phyloP scores from a whole-genome alignment of 2,113 vertebrate genomes.

The Butorides virescens region DNA sequence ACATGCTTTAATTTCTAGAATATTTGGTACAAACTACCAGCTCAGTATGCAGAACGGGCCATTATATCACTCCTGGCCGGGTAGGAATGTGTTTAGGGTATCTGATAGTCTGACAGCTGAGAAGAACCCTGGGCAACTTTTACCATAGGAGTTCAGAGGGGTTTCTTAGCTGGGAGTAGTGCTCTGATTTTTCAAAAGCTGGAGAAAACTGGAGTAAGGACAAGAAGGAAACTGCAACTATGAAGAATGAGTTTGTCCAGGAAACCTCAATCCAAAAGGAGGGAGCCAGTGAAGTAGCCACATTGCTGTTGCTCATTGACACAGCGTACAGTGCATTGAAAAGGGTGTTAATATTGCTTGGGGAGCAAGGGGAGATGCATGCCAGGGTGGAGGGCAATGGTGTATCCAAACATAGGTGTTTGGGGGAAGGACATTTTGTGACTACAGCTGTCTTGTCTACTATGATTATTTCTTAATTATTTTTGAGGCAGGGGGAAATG shows the following conservation, averaged over 20 bases:
- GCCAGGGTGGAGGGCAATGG: too few species aligned
- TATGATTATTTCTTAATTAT: background rate
- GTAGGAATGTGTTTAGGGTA: background rate
- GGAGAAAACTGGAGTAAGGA: background rate
- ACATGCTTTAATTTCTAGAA: background rate
- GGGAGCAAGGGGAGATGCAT: background rate
- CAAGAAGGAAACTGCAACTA: background rate
- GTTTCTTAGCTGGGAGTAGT: background rate
- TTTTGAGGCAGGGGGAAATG: background rate
- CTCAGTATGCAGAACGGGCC: background rate
- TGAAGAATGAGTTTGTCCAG: rapidly evolving
- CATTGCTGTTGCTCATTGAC: background rate
- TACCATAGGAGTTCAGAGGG: background rate
- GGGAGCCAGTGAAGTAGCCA: background rate
- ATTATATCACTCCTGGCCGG: background rate
- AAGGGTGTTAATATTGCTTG: background rate
- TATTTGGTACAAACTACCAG: background rate
- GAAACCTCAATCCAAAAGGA: background rate
- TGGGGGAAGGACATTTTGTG: background rate
- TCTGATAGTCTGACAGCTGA: background rate
- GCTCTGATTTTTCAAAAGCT: background rate
- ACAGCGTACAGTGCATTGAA: background rate
- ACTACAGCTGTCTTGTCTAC: background rate
- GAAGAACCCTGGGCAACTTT: background rate
- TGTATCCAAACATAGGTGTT: background rate